Base-by-base conservation (phyloP, 2,797 vertebrate species). In the Decapterus maruadsi region DNA sequence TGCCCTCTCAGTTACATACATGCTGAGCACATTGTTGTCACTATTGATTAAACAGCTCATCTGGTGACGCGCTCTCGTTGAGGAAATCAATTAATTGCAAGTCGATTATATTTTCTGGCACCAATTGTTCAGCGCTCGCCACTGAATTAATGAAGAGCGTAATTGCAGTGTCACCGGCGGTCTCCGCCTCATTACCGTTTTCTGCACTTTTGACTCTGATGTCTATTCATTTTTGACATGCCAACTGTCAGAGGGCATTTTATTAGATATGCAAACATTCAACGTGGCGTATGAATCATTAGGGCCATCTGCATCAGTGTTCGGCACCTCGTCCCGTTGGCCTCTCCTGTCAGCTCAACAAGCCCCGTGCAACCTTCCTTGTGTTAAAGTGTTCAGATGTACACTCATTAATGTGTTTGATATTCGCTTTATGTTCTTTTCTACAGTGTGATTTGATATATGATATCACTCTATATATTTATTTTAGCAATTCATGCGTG, bases 171-270 rank as follows among this genome's bases (percentile, higher is more conserved):
- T 88, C 81, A 87, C 72, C 53, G 61, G 78, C 53, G 72, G 75
- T 55, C 73, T 62, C 36, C 10, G 48, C 67, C 76, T 89, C 87
- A 83, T 90, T 85, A 77, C 42, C 67, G 62, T 74, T 46, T n/a
- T n/a, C 76, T 5, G 73, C 72, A 85, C 81, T 84, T 91, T 90
- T 87, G 81, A 85, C 89, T 82, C 85, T 72, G 40, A 57, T 60
- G 42, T 75, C 72, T 78, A 84, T 89, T 86, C 70, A 82, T 84
- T 72, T 84, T 77, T 81, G 80, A 80, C 70, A 71, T 66, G 76
- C 85, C 83, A 91, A 89, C 87, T 91, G 87, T 91, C 88, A 83
- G 74, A 77, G 77, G 80, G 68, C 59, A 4, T 83, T 86, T 86
- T 74, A 91, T 79, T 79, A 79, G 73, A 48, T 62, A 78, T 77